These are phyloP conservation scores for Microplitis demolitor DNA, from an alignment of 1,140 invertebrate species.

Conservation along the genomic window DNA sequence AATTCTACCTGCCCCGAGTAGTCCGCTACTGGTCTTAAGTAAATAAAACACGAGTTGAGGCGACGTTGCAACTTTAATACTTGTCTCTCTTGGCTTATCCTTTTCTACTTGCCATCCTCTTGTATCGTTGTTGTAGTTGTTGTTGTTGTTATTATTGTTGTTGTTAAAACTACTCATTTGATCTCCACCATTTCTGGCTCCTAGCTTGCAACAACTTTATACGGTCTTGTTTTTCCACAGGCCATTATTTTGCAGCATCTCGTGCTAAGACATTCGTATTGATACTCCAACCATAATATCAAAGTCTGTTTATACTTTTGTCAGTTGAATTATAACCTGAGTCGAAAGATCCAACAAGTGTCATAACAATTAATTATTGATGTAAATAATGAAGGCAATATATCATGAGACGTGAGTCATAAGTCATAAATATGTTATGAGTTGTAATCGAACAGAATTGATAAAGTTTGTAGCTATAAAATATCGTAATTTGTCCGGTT, in stretches of 20 bases:
- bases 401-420: no score
- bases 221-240: constrained; percentile 14
- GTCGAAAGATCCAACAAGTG: no score
- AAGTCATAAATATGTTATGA: no score
- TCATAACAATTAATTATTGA: no score
- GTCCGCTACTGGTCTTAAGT: constrained; percentile 60
- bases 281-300: not conserved
- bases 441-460: not conserved
- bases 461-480: no score
- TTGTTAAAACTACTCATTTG: no score
- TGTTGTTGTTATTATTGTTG: not conserved
- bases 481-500: no score
- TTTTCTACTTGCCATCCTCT: not conserved
- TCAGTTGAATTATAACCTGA: no score
- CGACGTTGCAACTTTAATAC: constrained; percentile 5
- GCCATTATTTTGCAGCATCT: constrained; percentile 1
- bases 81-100: not conserved
- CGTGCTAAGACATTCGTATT: not conserved
- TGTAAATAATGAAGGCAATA: no score
- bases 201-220: constrained; percentile 13
- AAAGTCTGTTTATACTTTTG: not conserved
- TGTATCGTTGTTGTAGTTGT: not conserved
- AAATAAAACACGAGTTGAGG: constrained; percentile 57
- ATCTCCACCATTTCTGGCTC: not conserved
- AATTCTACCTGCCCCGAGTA: constrained; percentile 58